phyloP scores from a whole-genome alignment of 1,140 invertebrate species.

The Halesus radiatus region DNA sequence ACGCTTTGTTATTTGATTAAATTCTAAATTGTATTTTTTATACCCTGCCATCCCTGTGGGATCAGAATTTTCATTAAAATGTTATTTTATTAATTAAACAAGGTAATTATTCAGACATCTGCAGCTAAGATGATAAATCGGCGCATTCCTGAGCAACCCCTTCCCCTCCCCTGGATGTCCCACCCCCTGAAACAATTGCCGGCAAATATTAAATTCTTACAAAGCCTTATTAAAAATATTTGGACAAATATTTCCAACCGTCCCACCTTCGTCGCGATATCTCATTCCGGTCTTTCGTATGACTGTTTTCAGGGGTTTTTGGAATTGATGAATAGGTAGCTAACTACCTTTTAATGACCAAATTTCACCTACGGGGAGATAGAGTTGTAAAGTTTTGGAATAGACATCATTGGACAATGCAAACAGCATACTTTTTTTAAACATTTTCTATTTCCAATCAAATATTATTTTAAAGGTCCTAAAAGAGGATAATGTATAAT shows the following conservation, averaged over 20 bases:
- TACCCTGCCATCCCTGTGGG: background rate
- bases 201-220: conserved; percentile 51
- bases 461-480: too few species aligned
- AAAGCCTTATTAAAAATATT: conserved; percentile 55
- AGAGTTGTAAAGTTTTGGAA: too few species aligned
- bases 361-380: too few species aligned
- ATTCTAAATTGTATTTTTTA: too few species aligned
- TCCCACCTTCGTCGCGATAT: conserved; percentile 18
- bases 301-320: background rate
- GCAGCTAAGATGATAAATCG: conserved; percentile 54
- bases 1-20: too few species aligned
- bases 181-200: conserved; percentile 25
- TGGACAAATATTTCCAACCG: conserved; percentile 48
- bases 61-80: conserved; percentile 56
- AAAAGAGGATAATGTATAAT: too few species aligned
- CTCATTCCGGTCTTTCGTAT: background rate
- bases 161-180: conserved; percentile 1
- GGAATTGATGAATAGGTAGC: too few species aligned
- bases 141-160: conserved; percentile 46
- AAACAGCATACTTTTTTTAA: too few species aligned
- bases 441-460: too few species aligned
- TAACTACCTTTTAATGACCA: too few species aligned
- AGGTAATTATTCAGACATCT: conserved; percentile 56
- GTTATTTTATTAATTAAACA: conserved; percentile 55
- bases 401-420: too few species aligned